Evolutionary conservation across 2,888 invertebrate species (phyloP).

Genomic region (Ypsolopha sequella): DNA sequence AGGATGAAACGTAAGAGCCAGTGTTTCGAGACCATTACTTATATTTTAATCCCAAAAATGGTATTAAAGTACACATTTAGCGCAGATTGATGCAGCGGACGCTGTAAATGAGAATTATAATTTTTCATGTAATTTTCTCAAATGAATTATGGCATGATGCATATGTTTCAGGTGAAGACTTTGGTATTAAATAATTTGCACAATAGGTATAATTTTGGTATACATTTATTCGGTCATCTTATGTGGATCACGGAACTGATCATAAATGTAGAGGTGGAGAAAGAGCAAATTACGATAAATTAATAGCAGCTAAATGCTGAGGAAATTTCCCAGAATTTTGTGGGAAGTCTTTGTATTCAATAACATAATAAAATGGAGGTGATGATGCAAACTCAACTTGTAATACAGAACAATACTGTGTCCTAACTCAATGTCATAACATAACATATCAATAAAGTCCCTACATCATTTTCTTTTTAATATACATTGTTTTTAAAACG

Average conservation of each 20-base stretch:
- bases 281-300: too few relatives aligned
- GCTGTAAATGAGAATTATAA: slow-evolving; percentile 47
- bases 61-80: slow-evolving; percentile 56
- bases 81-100: slow-evolving; percentile 42
- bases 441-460: too few relatives aligned
- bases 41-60: slow-evolving; percentile 64
- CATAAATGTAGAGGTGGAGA: too few relatives aligned
- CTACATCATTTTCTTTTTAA: too few relatives aligned
- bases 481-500: too few relatives aligned
- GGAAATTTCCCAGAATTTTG: not conserved
- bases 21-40: slow-evolving; percentile 70
- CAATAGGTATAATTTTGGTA: not conserved
- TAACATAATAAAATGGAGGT: too few relatives aligned
- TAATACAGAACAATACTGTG: too few relatives aligned
- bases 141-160: slow-evolving; percentile 21
- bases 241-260: not conserved
- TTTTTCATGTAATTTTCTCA: slow-evolving; percentile 36
- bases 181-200: slow-evolving; percentile 1
- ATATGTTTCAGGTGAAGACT: slow-evolving; percentile 15
- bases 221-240: not conserved
- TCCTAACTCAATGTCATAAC: too few relatives aligned
- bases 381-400: too few relatives aligned
- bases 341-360: not conserved
- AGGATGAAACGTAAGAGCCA: slow-evolving; percentile 63
- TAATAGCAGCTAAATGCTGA: not conserved